These are phyloP conservation scores for Gambusia yucatana DNA, from an alignment of 2,797 vertebrate species.

Conservation along the genomic window DNA sequence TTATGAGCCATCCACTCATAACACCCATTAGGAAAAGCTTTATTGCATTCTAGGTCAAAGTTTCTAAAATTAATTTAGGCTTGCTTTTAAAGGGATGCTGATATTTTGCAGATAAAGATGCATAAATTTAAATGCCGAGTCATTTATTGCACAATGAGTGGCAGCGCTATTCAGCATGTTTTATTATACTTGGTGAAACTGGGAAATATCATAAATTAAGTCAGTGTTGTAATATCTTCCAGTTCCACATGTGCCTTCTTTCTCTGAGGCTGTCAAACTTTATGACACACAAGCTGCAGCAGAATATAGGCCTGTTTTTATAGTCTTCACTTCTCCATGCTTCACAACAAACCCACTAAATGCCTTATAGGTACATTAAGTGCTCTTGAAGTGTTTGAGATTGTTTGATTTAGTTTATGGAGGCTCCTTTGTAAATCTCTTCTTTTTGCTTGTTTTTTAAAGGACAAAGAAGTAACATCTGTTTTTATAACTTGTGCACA, in stretches of 20 bases:
- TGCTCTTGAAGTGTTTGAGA: conserved; percentile 36
- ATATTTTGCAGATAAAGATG: conserved; percentile 23
- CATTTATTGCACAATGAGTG: background rate
- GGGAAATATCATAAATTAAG: conserved; percentile 3
- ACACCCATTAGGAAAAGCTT: conserved; percentile 21
- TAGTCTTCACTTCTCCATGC: conserved; percentile 13
- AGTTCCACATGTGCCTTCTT: conserved; percentile 8
- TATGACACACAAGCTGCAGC: conserved; percentile 22
- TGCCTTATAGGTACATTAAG: conserved; percentile 46
- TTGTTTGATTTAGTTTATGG: background rate
- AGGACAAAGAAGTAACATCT: conserved; percentile 48
- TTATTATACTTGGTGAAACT: conserved; percentile 8
- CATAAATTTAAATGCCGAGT: background rate
- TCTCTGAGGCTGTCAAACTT: conserved; percentile 3
- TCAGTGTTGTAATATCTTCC: conserved; percentile 13
- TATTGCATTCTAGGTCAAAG: conserved; percentile 42
- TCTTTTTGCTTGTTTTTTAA: conserved; percentile 53
- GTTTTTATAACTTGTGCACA: conserved; percentile 40
- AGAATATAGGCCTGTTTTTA: background rate
- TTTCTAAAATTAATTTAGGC: conserved; percentile 22
- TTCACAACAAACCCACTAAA: conserved; percentile 53
- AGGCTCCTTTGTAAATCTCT: background rate
- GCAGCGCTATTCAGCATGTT: background rate
- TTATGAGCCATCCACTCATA: conserved; percentile 22
- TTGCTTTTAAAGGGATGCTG: conserved; percentile 21